Evolutionary conservation across 1,140 invertebrate genomes (phyloP), one percentile per base, ranked within the genome.

Genomic region (Conus ventricosus): DNA sequence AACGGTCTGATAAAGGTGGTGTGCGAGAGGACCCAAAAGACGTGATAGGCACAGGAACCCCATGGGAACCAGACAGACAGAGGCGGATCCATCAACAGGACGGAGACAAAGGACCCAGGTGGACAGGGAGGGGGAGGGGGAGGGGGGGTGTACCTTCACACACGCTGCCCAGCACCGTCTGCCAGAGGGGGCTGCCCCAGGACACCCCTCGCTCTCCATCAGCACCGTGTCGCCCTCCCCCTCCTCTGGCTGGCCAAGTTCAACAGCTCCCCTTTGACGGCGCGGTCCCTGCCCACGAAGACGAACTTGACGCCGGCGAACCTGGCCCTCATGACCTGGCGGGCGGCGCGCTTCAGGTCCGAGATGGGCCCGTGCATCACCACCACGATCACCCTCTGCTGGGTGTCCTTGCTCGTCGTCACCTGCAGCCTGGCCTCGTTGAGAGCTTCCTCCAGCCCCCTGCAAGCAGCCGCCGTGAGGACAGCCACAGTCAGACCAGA

Each of bases 291-390:
- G 23, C 85, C 85, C 85, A 87, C 87, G n/a, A 84, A 71, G 20
- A 88, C 51, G 60, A 88, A 55, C 53, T 84, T 13, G 20, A 88
- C 87, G 7, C 82, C 53, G 3, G 82, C 39, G 10, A 51, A 23
- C 53, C 83, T 84, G 17, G 67, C 54, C 15, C 81, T 51, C 81
- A 71, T 20, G 8, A 88, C n/a, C 53, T 88, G 57, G 17, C 82
- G n/a, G 63, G 81, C 23, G 6, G 82, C 51, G 39, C 1, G 15
- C 67, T 75, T 88, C 23, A 88, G 67, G 67, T 88, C 87, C 39
- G 25, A 53, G 63, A 88, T 88, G 63, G 82, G 87, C 51, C 87
- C 87, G 82, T 84, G 81, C 27, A 84, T 67, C 60, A 84, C 57
- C 23, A 88, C 60, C 10, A 88, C 87, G 71, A 60, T 55, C 81